Percentiles rank a stretch among this genome's conserved stretches.
phyloP scores from a whole-genome alignment of 1,140 invertebrate species.

The Colletes latitarsis region DNA sequence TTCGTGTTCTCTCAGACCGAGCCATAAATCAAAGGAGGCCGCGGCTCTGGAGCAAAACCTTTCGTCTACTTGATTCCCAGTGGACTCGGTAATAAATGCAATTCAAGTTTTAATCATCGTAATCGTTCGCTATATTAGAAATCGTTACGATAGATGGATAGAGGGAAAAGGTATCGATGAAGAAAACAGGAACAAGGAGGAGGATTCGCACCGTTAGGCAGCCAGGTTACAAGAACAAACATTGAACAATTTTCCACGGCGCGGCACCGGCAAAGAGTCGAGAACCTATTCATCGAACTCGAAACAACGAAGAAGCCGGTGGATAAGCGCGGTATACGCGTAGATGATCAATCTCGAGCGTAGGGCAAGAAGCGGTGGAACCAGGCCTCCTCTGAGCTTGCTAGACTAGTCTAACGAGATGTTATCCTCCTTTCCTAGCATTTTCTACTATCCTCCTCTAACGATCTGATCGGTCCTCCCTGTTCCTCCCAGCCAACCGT shows the following conservation, averaged over 20 bases:
- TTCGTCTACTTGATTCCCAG: conserved; percentile 29
- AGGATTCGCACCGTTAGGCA: background rate
- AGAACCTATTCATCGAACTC: conserved; percentile 35
- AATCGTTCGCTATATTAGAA: background rate
- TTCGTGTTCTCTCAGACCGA: conserved; percentile 52
- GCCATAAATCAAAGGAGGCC: conserved; percentile 58
- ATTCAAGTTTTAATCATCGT: conserved; percentile 43
- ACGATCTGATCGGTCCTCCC: conserved; percentile 40
- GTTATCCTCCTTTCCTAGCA: conserved; percentile 65
- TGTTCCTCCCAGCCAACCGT: background rate
- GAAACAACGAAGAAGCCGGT: conserved; percentile 17
- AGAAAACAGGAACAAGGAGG: background rate
- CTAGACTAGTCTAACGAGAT: conserved; percentile 70
- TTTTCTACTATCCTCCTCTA: conserved; percentile 57
- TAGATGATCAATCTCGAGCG: conserved; percentile 65
- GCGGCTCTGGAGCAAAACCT: conserved; percentile 39
- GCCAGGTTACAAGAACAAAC: conserved; percentile 16
- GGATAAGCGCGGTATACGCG: conserved; percentile 32
- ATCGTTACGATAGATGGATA: background rate
- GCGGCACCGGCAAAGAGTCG: conserved; percentile 23
- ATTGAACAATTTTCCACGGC: conserved; percentile 51
- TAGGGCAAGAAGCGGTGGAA: conserved; percentile 58
- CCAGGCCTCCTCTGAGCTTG: conserved; percentile 46
- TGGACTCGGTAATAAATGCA: conserved; percentile 34
- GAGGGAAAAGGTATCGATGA: background rate